Conservation (phyloP, 2,113 vertebrate species). For the Tinamus guttatus region DNA sequence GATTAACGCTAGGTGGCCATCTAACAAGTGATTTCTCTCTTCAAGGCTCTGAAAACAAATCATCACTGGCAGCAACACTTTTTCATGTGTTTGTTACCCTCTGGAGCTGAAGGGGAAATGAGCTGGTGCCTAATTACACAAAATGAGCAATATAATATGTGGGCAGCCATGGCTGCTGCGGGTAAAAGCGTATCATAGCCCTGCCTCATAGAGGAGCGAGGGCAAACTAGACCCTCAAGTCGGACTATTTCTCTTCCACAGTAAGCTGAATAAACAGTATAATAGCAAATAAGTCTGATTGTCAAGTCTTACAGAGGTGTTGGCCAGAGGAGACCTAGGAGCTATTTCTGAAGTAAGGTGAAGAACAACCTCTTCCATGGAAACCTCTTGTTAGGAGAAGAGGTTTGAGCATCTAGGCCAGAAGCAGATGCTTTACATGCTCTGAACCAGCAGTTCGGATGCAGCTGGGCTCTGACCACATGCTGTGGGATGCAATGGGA, state of each 20-base stretch:
- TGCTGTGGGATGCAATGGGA: background rate
- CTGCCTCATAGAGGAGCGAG: background rate
- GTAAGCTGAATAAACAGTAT: background rate
- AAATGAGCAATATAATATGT: background rate
- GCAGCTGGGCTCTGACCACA: fast-evolving
- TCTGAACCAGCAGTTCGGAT: background rate
- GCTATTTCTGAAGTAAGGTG: background rate
- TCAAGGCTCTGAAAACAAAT: background rate
- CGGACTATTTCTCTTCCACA: background rate
- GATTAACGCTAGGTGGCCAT: constrained; percentile 53
- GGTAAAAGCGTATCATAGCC: background rate
- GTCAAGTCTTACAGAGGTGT: background rate
- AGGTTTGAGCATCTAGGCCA: background rate
- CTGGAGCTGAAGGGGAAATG: background rate
- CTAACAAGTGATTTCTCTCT: constrained; percentile 9
- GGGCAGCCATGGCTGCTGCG: background rate
- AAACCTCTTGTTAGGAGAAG: background rate
- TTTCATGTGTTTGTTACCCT: background rate
- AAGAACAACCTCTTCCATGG: background rate
- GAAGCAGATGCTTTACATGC: background rate
- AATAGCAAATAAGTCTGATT: background rate
- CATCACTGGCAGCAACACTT: background rate
- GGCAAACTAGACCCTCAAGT: background rate
- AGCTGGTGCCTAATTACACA: background rate
- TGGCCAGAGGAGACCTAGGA: background rate